Evolutionary conservation across 2,113 vertebrate species (phyloP).

Genomic region (Bucco capensis): DNA sequence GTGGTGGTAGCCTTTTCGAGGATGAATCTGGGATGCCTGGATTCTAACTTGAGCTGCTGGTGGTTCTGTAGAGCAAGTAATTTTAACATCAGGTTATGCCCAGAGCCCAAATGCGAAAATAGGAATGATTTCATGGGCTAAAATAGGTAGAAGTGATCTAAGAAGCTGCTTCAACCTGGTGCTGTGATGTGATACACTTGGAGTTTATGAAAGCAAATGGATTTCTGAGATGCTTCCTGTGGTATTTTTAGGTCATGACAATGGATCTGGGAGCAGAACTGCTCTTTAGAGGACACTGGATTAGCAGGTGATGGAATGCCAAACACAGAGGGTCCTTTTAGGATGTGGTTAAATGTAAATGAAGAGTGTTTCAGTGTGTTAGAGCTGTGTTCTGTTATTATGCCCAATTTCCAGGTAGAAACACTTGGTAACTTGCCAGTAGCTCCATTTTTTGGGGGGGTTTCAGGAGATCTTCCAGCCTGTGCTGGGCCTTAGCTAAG

Average conservation of each 20-base stretch:
- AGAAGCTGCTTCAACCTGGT: background rate
- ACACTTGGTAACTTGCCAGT: background rate
- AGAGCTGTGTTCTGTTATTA: background rate
- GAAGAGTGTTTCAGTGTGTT: background rate
- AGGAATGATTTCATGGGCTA: constrained; percentile 6
- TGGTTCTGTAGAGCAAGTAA: background rate
- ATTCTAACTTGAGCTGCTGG: background rate
- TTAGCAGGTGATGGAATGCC: background rate
- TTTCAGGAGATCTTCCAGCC: background rate
- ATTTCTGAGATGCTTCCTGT: background rate
- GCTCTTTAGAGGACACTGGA: background rate
- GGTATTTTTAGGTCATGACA: constrained; percentile 22
- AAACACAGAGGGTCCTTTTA: background rate
- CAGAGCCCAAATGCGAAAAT: constrained; percentile 11
- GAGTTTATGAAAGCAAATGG: background rate
- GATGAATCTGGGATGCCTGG: background rate
- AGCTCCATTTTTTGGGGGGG: background rate
- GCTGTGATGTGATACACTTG: background rate
- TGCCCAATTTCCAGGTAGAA: background rate
- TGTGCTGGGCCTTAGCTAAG: rapidly evolving
- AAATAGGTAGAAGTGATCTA: background rate
- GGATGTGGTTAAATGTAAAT: background rate
- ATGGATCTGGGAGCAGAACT: background rate
- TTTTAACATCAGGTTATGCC: background rate
- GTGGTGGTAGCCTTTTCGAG: background rate